Evolutionary conservation across 2,888 invertebrate genomes (phyloP), one percentile per base, ranked within the genome.

Genomic region (Itoplectis maculator): DNA sequence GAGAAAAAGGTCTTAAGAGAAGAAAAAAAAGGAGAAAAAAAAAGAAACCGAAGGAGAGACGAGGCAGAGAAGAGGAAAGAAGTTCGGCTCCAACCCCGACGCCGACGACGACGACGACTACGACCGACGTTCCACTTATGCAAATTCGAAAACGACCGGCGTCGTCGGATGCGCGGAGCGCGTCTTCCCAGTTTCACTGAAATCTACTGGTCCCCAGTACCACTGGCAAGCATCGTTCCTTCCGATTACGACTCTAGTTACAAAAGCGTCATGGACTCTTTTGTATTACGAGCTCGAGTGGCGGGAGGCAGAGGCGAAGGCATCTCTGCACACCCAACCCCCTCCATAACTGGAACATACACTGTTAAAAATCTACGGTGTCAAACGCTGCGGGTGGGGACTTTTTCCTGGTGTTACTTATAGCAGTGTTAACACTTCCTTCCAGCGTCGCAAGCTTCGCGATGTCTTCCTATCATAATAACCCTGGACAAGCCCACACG

Each of bases 101-200:
- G 29, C 29, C 45, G 63, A 78, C 70, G 63, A 70, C 70, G 29
- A 42, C 45, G 63, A 78, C 70, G 63, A 70, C 77, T 78, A 70
- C 70, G 76, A 78, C 42, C 77, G 77, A 54, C 77, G 77, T 78
- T 78, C 77, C 77, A 78, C 77, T 78, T 78, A 78, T 78, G 77
- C 77, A 78, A 78, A 78, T 78, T 78, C 68, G 63, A 42, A 78
- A 70, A 78, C 77, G 77, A 78, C 63, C 76, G 76, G 18, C 77
- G 51, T 78, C 47, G 56, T 49, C 61, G 68, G 29, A 5, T 29
- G 29, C 29, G 42, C 13, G 51, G 18, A 63, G 63, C 51, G 49
- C 63, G 18, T 70, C 63, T 70, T 65, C n/a, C 69, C 51, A 77
- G 69, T 70, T 70, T 63, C 29, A 35, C 47, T 35, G 61, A 45